Evolutionary conservation across 2,797 vertebrate genomes (phyloP), one percentile per base, ranked within the genome.

Genomic region (Eulemur mongoz): DNA sequence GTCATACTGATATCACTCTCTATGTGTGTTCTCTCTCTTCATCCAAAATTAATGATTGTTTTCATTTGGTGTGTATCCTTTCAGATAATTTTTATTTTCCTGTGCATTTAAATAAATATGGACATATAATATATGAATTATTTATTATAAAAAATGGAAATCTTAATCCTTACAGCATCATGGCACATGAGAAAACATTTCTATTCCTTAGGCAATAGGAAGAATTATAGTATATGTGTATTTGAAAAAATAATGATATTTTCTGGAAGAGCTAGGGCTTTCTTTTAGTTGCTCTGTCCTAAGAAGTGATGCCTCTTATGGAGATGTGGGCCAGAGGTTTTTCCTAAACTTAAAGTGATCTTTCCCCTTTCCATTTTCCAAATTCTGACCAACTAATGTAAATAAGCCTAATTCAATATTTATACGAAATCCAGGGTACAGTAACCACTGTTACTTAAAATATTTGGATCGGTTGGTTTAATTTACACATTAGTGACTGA

Each of bases 381-480:
- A 98, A 98, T 97, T 97, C 79, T 96, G 76, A 59, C 95, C 81
- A 92, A 94, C 63, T 95, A 79, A 73, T 96, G 96, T 97, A 97
- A 97, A 96, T 98, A 98, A 98, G 73, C 94, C 52, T 69, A 91
- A 97, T 97, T 95, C 98, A 98, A 97, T 98, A 98, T 98, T 98
- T 98, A 93, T 96, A 69, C 97, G 96, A 98, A 97, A 97, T 87
- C n/a, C 80, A 91, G 93, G 91, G 86, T 97, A 97, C 20, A 85
- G 83, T 97, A 98, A 98, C 94, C 52, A 82, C 94, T 79, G 83
- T 96, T 97, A 85, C 70, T 90, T 54, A 97, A 98, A 98, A 94
- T 98, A 96, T 97, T 98, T 98, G 94, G 86, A 95, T 98, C 95
- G 96, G 61, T 93, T 96, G 96, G 82, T 94, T 97, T 97, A 95